Conservation (phyloP, 92 coral and sea anemone genomes). For the Epizoanthus scotinus region DNA sequence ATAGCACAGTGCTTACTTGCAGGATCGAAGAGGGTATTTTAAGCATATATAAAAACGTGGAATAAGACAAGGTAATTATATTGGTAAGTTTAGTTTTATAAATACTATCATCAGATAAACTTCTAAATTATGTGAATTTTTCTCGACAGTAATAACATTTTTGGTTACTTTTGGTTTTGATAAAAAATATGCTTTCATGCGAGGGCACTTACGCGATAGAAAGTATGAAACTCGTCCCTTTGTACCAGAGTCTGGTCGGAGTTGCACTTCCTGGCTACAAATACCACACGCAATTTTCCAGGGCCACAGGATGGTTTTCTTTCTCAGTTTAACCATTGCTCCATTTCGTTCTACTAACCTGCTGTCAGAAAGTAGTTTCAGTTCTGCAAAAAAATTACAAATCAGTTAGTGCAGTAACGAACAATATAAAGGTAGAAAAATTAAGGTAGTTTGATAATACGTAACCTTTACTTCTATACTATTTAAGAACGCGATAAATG, state of each 20-base stretch:
- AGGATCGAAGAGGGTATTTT: too few relatives aligned
- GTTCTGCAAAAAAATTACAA: constrained; percentile 35
- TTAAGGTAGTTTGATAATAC: constrained; percentile 1
- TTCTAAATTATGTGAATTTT: too few relatives aligned
- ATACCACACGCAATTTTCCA: constrained; percentile 57
- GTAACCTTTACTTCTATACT: neutral
- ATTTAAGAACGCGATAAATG: neutral
- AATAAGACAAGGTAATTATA: too few relatives aligned
- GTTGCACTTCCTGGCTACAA: constrained; percentile 27
- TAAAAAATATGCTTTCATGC: too few relatives aligned
- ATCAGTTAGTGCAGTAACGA: neutral
- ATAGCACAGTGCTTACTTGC: too few relatives aligned
- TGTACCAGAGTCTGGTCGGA: constrained; percentile 25
- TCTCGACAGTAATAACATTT: too few relatives aligned
- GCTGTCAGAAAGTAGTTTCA: constrained; percentile 29
- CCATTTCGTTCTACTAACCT: too few relatives aligned
- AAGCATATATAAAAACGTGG: too few relatives aligned
- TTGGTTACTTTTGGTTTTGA: too few relatives aligned
- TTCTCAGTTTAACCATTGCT: constrained; percentile 12
- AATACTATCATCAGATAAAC: too few relatives aligned
- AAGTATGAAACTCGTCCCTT: constrained; percentile 38
- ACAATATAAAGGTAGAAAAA: too few relatives aligned
- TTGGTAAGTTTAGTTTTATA: too few relatives aligned
- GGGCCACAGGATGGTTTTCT: constrained; percentile 44
- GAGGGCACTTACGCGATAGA: neutral